phyloP scores from a whole-genome alignment of 1,140 invertebrate species.

The Magallana ariakensis region DNA sequence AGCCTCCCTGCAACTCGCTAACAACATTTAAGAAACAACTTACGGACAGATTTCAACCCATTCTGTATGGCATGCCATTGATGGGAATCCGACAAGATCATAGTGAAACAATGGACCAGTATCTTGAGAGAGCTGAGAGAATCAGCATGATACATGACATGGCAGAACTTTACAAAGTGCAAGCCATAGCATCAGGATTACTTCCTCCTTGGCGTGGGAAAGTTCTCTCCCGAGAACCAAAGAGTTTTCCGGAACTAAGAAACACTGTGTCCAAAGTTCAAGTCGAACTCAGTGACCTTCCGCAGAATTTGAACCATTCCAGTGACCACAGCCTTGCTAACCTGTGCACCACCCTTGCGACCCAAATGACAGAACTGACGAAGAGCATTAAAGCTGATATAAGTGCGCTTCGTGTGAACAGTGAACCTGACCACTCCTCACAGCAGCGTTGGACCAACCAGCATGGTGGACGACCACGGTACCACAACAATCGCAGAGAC shows the following conservation, averaged over 20 bases:
- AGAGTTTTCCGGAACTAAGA: neutral
- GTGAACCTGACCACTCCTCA: too few species aligned
- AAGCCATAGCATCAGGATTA: too few species aligned
- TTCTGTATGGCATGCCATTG: neutral
- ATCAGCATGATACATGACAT: too few species aligned
- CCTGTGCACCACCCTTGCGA: too few species aligned
- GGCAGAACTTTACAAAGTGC: too few species aligned
- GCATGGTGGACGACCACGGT: too few species aligned
- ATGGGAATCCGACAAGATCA: neutral
- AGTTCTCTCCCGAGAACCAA: slow-evolving; percentile 22
- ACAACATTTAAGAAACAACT: neutral
- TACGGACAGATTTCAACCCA: neutral
- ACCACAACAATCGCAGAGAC: too few species aligned
- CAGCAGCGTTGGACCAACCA: too few species aligned
- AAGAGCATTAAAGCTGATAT: neutral
- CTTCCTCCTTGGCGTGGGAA: neutral
- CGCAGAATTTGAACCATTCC: neutral
- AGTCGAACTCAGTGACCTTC: neutral
- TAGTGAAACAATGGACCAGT: neutral
- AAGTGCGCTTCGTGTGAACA: too few species aligned
- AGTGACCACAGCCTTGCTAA: neutral
- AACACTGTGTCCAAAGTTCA: neutral
- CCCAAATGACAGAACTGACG: too few species aligned
- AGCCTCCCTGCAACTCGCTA: too few species aligned
- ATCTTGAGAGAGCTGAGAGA: slow-evolving; percentile 10